Evolutionary conservation across 1,140 invertebrate genomes (phyloP), one percentile per base, ranked within the genome.

Genomic region (Calliopsis andreniformis): DNA sequence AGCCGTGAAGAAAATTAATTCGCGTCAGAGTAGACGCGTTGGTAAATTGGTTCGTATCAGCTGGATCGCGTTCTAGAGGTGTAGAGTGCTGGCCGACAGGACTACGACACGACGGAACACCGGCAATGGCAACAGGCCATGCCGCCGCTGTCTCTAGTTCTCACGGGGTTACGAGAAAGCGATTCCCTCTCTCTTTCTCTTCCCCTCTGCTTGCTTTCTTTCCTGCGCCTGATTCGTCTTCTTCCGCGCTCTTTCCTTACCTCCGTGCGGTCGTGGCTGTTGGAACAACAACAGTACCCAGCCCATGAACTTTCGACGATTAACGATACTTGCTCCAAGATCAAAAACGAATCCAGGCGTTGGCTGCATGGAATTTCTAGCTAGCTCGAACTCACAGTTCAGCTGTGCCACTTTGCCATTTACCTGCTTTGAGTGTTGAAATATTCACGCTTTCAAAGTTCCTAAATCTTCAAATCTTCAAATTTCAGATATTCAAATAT

Each of bases 81-180:
- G 55, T 25, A 43, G 47, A 77, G 56, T 62, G 59, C 45, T 47
- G 49, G 14, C 35, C 49, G 63, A 76, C 71, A 66, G 62, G 61
- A 55, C 62, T 71, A 72, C 68, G 76, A 83, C 66, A 69, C 70
- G 80, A 79, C 59, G 3, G 42, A 70, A 51, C 69, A 66, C 45
- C 76, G 45, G 75, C 58, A 80, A 72, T 69, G 62, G 64, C 81
- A 77, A 72, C 42, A 80, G 59, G 68, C 63, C 53, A 68, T 61
- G 56, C 71, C 70, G 42, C 25, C 56, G 82, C 70, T 86, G 82
- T 84, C 86, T 83, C 82, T 75, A 82, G 87, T 88, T 88, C 87
- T 88, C 87, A 88, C 86, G 87, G 82, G 86, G 86, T 87, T 88
- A 86, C 86, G 83, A 87, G 87, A 88, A 88, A 88, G 87, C 83